Evolutionary conservation across 2,888 invertebrate species (phyloP).

Genomic region (Amiota minor): DNA sequence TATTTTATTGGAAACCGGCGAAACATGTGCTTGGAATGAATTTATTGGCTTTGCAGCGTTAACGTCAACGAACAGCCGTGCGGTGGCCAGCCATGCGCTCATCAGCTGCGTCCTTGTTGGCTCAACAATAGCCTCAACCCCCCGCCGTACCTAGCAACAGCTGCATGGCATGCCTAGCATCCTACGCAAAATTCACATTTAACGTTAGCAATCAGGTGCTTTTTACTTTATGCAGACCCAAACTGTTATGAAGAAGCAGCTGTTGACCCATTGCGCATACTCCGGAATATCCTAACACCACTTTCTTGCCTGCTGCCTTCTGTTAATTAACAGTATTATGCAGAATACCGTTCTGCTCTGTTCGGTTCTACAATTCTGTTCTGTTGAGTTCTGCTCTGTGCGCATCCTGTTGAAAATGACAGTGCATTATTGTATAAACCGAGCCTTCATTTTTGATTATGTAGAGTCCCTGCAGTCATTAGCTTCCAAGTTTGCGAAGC

Average conservation of each 20-base stretch:
- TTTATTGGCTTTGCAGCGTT: slow-evolving; percentile 13
- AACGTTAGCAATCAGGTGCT: slow-evolving; percentile 3
- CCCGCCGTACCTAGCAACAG: slow-evolving; percentile 15
- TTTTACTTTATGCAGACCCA: slow-evolving; percentile 13
- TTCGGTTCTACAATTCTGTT: background rate
- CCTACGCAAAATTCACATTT: background rate
- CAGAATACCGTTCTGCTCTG: background rate
- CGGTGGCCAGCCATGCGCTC: slow-evolving; percentile 11
- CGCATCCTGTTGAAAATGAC: slow-evolving; percentile 1
- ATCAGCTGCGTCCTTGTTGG: slow-evolving; percentile 20
- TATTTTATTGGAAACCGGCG: slow-evolving; percentile 10
- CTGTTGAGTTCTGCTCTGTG: background rate
- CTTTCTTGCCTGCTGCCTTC: background rate
- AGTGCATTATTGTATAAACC: slow-evolving; percentile 32
- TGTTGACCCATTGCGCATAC: slow-evolving; percentile 16
- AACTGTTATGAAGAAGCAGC: background rate
- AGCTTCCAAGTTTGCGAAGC: slow-evolving; percentile 55
- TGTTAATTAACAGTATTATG: slow-evolving; percentile 6
- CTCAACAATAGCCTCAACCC: background rate
- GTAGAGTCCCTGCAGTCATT: slow-evolving; percentile 50
- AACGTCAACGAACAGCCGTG: background rate
- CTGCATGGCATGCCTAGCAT: slow-evolving; percentile 4
- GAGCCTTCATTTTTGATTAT: slow-evolving; percentile 53
- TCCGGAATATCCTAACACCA: background rate
- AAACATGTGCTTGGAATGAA: slow-evolving; percentile 22